Evolutionary conservation across 2,888 invertebrate genomes (phyloP).

Genomic region (Alcis repandata): DNA sequence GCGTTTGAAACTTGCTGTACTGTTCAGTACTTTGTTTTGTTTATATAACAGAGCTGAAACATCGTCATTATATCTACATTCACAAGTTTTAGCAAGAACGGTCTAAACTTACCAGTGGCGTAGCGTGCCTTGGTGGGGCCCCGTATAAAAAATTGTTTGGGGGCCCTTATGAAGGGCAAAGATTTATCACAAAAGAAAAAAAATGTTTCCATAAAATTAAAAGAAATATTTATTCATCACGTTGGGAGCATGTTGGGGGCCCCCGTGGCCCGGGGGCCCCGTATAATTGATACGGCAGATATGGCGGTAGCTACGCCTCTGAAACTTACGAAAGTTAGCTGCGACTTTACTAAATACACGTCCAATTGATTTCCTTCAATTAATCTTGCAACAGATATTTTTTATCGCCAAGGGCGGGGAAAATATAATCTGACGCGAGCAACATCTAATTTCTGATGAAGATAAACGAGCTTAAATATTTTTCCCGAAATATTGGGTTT

Average conservation of each 20-base stretch:
- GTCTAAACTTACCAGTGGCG: no score
- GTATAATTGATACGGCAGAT: no score
- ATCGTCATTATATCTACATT: background rate
- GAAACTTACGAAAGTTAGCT: background rate
- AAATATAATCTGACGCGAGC: slow-evolving; percentile 36
- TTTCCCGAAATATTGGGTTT: slow-evolving; percentile 34
- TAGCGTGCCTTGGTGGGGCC: no score
- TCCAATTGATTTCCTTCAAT: slow-evolving; percentile 29
- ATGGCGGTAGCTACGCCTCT: no score
- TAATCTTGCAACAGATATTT: slow-evolving; percentile 34
- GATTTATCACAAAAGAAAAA: no score
- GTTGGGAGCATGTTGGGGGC: no score
- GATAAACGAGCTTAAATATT: slow-evolving; percentile 40
- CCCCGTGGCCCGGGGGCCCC: no score
- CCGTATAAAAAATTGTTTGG: no score
- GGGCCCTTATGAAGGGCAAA: no score
- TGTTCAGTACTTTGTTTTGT: slow-evolving; percentile 14
- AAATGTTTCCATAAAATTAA: no score
- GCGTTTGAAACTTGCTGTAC: slow-evolving; percentile 31
- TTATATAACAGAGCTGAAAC: background rate
- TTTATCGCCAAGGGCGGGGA: slow-evolving; percentile 26
- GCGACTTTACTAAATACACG: slow-evolving; percentile 1
- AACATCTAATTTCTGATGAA: slow-evolving; percentile 43
- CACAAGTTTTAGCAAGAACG: background rate
- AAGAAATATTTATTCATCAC: no score